Conservation (phyloP, 2,888 invertebrate genomes). For the Microctonus hyperodae region DNA sequence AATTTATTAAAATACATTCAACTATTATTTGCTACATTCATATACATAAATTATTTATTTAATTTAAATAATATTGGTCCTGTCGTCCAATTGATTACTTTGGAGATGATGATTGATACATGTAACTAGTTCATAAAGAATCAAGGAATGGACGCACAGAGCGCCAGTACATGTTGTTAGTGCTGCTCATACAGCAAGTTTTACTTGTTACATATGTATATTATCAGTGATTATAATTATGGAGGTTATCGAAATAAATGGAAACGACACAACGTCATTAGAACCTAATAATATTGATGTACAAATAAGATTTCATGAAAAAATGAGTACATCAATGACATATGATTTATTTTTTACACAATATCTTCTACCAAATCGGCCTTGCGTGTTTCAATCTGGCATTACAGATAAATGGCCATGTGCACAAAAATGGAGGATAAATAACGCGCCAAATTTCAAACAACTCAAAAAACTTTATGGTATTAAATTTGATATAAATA, state of each 20-base stretch:
- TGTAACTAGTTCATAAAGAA: too few relatives aligned
- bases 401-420: conserved; percentile 73
- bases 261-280: not conserved
- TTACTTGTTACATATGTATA: too few relatives aligned
- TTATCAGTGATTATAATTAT: conserved; percentile 12
- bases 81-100: too few relatives aligned
- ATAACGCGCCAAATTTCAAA: conserved; percentile 69
- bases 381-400: conserved; percentile 72
- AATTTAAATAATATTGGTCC: too few relatives aligned
- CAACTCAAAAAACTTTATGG: conserved; percentile 65
- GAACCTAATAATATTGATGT: conserved; percentile 7
- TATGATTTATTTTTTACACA: conserved; percentile 57
- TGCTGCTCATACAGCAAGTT: too few relatives aligned
- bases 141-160: too few relatives aligned
- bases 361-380: conserved; percentile 65
- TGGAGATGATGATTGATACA: too few relatives aligned
- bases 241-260: conserved; percentile 27
- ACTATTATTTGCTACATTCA: too few relatives aligned
- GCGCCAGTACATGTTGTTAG: too few relatives aligned
- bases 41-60: too few relatives aligned
- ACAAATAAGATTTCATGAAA: conserved; percentile 7
- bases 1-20: too few relatives aligned
- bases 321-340: conserved; percentile 37
- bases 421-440: conserved; percentile 68
- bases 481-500: conserved; percentile 40